phyloP scores from a whole-genome alignment of 2,888 invertebrate genomes.

The Cheilosia soror region DNA sequence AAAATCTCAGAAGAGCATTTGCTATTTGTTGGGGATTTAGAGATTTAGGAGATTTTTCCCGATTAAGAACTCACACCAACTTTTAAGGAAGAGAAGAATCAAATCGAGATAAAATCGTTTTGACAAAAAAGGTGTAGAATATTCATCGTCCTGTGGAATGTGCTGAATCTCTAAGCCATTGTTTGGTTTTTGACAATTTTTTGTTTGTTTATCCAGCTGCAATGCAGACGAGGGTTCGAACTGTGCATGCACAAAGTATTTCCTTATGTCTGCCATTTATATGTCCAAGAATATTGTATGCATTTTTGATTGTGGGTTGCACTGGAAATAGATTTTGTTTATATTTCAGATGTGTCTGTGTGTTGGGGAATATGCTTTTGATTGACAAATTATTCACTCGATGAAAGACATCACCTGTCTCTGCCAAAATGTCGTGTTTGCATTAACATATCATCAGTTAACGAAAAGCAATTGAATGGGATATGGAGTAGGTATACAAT shows the following conservation, averaged over 20 bases:
- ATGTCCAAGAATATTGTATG: neutral
- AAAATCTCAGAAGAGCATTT: constrained; percentile 71
- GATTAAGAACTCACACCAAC: constrained; percentile 64
- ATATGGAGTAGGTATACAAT: neutral
- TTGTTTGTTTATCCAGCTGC: constrained; percentile 77
- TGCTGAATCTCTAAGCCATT: constrained; percentile 49
- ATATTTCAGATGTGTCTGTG: neutral
- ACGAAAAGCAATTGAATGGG: constrained; percentile 1
- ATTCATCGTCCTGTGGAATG: constrained; percentile 57
- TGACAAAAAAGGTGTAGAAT: constrained; percentile 56
- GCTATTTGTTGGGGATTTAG: constrained; percentile 65
- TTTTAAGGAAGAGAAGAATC: constrained; percentile 34
- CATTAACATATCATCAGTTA: neutral
- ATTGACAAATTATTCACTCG: constrained; percentile 33
- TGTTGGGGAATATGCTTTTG: constrained; percentile 8
- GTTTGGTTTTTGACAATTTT: constrained; percentile 60
- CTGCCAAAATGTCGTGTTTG: neutral
- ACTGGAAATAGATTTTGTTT: constrained; percentile 17
- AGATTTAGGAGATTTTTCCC: constrained; percentile 64
- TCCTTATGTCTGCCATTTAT: constrained; percentile 27
- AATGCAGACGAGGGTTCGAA: constrained; percentile 48
- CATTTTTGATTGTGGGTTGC: constrained; percentile 17
- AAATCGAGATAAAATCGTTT: constrained; percentile 65
- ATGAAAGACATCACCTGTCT: constrained; percentile 23
- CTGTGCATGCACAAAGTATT: constrained; percentile 12